These are phyloP conservation scores for Mesaphorura yosii DNA, from an alignment of 1,140 invertebrate genomes.

Conservation along the genomic window DNA sequence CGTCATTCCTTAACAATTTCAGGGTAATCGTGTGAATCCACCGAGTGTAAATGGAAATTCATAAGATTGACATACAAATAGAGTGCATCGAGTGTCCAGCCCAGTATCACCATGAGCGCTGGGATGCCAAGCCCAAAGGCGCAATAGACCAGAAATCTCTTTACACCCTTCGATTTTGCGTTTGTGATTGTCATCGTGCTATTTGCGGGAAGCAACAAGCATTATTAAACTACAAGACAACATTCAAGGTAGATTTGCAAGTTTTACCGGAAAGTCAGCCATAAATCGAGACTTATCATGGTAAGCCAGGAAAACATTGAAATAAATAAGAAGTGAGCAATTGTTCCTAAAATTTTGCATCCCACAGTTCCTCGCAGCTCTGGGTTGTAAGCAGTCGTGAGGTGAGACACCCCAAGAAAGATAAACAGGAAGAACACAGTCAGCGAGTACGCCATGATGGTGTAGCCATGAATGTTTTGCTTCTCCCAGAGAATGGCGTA, in stretches of 20 bases:
- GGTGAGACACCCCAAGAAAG: slow-evolving; percentile 15
- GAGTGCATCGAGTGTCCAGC: background rate
- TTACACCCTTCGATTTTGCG: background rate
- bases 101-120: background rate
- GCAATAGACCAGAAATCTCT: background rate
- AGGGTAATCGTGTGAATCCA: background rate
- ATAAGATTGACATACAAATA: background rate
- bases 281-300: slow-evolving; percentile 23
- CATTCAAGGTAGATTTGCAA: background rate
- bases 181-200: background rate
- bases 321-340: slow-evolving; percentile 25
- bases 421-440: slow-evolving; percentile 27
- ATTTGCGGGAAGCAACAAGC: background rate
- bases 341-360: background rate
- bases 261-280: slow-evolving; percentile 17
- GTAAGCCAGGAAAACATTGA: slow-evolving; percentile 23
- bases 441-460: slow-evolving; percentile 9
- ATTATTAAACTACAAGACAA: too few species aligned
- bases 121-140: slow-evolving; percentile 7
- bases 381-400: background rate
- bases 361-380: background rate
- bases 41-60: background rate
- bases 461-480: slow-evolving; percentile 21
- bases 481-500: slow-evolving; percentile 22
- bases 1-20: slow-evolving; percentile 1